Evolutionary conservation across 2,113 vertebrate species (phyloP), one percentile per base, ranked within the genome.

Genomic region (Macquaria australasica): DNA sequence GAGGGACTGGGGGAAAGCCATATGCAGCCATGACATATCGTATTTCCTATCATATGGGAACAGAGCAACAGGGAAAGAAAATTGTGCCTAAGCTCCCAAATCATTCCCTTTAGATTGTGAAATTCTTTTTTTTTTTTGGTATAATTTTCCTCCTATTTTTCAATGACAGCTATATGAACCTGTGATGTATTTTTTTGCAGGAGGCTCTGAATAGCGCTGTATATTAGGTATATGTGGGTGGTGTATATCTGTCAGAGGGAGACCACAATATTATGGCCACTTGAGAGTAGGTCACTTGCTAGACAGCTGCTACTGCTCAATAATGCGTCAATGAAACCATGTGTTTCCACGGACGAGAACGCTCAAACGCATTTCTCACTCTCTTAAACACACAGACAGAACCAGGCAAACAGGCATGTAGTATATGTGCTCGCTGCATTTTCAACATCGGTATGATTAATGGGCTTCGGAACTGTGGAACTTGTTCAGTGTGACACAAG

Each of bases 401-500:
- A 79, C 18, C 60, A 43, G 78, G 59, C n/a, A 43, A 88, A 41
- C 62, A 39, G 21, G 5, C 70, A 59, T 69, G 55, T 72, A 50
- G 68, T 68, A 23, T 68, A 31, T 62, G 70, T 55, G 73, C 50
- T 75, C 11, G 55, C 80, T 77, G 80, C 41, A 43, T 82, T 87
- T 87, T 81, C 77, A 89, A 77, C 81, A 85, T 77, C 34, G 37
- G 15, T 60, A 84, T 94, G 93, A 96, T 96, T 94, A 94, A 96
- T 95, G 89, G 88, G 81, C 87, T 86, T 88, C 62, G 58, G 83
- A 87, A 91, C 66, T 50, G 70, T 64, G 84, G 82, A 91, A 89
- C 88, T 88, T 91, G 89, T 93, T 91, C 82, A 83, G 74, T 85
- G 87, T 93, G 94, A 93, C 93, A 93, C 88, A 63, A 83, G 92